Evolutionary conservation across 2,113 vertebrate species (phyloP).

Genomic region (Melanerpes aurifrons): DNA sequence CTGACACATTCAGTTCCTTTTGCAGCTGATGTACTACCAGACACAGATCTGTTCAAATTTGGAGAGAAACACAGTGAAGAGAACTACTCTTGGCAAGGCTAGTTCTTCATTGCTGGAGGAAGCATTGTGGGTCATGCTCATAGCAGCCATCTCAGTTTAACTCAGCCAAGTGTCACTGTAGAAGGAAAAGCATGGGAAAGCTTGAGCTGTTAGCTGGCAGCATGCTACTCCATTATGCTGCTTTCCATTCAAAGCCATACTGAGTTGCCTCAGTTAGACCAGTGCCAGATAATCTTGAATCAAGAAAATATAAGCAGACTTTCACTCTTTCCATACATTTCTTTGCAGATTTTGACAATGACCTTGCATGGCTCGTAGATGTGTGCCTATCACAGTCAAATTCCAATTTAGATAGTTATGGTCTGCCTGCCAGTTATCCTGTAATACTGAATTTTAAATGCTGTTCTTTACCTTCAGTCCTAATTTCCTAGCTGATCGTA

Average conservation of each 20-base stretch:
- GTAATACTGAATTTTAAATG: not conserved
- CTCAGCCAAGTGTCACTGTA: not conserved
- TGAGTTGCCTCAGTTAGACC: not conserved
- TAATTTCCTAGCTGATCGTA: not conserved
- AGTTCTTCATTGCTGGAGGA: not conserved
- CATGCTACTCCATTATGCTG: not conserved
- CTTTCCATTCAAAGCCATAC: not conserved
- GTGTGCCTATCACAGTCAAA: not conserved
- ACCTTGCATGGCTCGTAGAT: not conserved
- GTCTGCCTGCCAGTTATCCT: not conserved
- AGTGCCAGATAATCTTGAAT: not conserved
- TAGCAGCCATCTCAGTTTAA: not conserved
- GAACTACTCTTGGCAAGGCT: not conserved
- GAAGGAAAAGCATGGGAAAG: not conserved
- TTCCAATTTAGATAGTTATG: not conserved
- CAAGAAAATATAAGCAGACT: not conserved
- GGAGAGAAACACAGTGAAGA: not conserved
- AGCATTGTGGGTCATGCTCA: not conserved
- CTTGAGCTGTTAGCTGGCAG: constrained; percentile 16
- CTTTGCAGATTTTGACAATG: not conserved
- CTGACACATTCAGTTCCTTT: not conserved
- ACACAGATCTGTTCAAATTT: not conserved
- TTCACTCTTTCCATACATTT: not conserved
- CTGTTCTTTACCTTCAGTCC: not conserved
- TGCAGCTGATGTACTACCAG: not conserved